phyloP scores from a whole-genome alignment of 2,113 vertebrate genomes.

The Saccopteryx leptura region DNA sequence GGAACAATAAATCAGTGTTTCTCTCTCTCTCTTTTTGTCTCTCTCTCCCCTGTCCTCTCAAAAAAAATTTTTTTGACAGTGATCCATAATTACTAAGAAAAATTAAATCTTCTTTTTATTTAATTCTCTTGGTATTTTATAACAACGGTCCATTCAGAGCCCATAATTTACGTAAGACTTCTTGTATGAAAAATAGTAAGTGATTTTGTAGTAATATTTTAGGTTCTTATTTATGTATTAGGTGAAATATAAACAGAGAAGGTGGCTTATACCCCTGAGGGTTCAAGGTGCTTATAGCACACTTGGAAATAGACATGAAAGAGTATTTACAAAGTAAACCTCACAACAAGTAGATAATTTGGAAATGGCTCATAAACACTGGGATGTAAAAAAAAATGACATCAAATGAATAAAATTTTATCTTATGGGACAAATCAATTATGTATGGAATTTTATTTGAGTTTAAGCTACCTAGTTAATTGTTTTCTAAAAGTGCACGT shows the following conservation, averaged over 20 bases:
- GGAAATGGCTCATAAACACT: background rate
- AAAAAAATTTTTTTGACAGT: background rate
- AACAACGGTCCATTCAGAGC: background rate
- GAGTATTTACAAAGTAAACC: background rate
- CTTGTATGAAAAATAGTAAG: constrained; percentile 36
- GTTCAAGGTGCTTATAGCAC: background rate
- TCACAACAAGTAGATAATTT: constrained; percentile 27
- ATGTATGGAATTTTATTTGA: constrained; percentile 12
- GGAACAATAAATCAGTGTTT: too few species aligned
- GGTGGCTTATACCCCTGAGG: background rate
- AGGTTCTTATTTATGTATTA: constrained; percentile 46
- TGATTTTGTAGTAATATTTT: background rate
- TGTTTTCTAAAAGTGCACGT: constrained; percentile 50
- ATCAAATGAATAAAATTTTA: constrained; percentile 47
- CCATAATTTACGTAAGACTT: constrained; percentile 30
- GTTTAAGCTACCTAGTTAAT: constrained; percentile 30
- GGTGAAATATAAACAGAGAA: constrained; percentile 33
- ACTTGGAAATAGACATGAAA: constrained; percentile 32
- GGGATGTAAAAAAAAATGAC: background rate
- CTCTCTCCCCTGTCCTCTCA: too few species aligned
- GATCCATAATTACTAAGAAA: constrained; percentile 55
- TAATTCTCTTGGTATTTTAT: constrained; percentile 43
- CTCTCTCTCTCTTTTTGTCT: too few species aligned
- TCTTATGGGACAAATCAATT: background rate
- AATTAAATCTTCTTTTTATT: constrained; percentile 43